Base-by-base conservation (phyloP, 2,888 invertebrate species). In the Urechis unicinctus region DNA sequence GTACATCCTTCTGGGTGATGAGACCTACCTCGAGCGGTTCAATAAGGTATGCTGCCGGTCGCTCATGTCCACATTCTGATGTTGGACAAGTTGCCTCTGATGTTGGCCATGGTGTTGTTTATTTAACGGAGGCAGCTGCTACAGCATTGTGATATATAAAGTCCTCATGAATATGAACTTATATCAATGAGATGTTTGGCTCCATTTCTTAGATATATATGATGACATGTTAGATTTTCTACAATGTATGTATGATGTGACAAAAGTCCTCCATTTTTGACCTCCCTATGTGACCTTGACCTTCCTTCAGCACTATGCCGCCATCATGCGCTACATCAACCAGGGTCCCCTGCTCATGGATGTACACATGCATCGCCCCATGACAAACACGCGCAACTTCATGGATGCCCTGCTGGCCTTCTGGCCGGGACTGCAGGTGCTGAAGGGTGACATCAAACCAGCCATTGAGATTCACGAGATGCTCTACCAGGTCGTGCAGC, bases 391-490 rank as follows among this genome's bases (percentile, higher is more conserved):
- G 0, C 85, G 91, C 56, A 91, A 94, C 79, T 97, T 92, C 75
- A 96, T 98, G 95, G 97, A 98, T 79, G 88, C 97, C 0, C 80
- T 98, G 58, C 81, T 95, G 47, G 97, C 97, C 3, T 98, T 98
- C 79, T 98, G 97, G 96, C 97, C 97, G 0, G 97, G 96, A 0
- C 81, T 98, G 21, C 95, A 96, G 81, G 86, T 87, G 3, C 72
- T 87, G 46, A 86, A 85, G 68, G 97, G 97, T 0, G 97, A 98
- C 75, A 85, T 98, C 13, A 88, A 91, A 70, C 91, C 95, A 6
- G 97, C 97, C 0, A 93, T 98, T n/a, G 95, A 96, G 81, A 95
- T 94, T 0, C 97, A 97, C 75, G 97, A 97, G 79, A 95, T 97
- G 93, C 83, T 98, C 1, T 95, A 94, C 78, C 96, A 97, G 81